Evolutionary conservation across 2,113 vertebrate species (phyloP).

Genomic region (Callopanchax toddi): DNA sequence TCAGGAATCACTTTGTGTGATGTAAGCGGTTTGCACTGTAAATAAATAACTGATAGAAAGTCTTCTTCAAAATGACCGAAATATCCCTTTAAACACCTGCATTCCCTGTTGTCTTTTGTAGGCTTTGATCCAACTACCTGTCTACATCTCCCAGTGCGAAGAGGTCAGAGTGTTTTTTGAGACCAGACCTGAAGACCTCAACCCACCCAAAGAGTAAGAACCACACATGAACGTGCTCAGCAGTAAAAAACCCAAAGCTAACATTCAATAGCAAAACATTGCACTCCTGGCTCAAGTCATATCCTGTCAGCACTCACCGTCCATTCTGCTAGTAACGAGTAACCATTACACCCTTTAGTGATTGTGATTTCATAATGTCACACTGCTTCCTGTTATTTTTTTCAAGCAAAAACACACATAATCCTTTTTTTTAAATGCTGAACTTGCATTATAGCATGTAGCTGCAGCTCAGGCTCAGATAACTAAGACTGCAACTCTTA

Average conservation of each 20-base stretch:
- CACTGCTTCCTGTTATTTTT: constrained; percentile 29
- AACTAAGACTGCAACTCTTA: constrained; percentile 15
- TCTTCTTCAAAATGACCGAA: too few species aligned
- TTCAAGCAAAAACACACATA: constrained; percentile 29
- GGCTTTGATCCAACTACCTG: constrained; percentile 96
- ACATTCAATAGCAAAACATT: constrained; percentile 17
- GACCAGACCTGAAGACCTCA: constrained; percentile 93
- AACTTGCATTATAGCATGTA: constrained; percentile 41
- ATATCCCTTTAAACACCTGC: too few species aligned
- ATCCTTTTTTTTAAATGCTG: constrained; percentile 47
- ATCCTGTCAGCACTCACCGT: constrained; percentile 7
- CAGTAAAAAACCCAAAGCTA: neutral
- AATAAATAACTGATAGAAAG: too few species aligned
- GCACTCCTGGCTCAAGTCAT: constrained; percentile 22
- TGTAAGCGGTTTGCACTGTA: too few species aligned
- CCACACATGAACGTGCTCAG: neutral
- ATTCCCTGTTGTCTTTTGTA: constrained; percentile 56
- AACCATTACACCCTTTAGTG: constrained; percentile 52
- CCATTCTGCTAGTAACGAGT: constrained; percentile 31
- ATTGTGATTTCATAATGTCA: constrained; percentile 42
- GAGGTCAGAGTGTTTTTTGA: constrained; percentile 98
- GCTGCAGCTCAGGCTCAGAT: constrained; percentile 30
- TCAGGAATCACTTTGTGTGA: too few species aligned
- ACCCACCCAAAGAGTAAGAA: constrained; percentile 92
- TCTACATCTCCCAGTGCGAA: constrained; percentile 97